phyloP scores from a whole-genome alignment of 2,113 vertebrate species.

The Noctilio leporinus region DNA sequence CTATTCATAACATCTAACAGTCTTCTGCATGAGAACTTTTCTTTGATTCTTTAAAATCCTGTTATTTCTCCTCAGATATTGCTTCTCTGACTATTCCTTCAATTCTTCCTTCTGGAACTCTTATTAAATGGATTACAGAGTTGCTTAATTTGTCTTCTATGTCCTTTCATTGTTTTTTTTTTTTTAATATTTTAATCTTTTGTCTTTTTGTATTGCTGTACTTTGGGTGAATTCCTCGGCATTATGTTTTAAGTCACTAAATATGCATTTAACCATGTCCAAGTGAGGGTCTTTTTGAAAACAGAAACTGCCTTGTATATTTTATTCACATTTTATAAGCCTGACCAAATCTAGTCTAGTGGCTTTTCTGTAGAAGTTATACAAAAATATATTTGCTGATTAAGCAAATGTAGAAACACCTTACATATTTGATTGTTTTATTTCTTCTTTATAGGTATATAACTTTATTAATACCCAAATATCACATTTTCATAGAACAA shows the following conservation, averaged over 20 bases:
- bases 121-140: background rate
- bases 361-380: background rate
- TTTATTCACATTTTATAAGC: background rate
- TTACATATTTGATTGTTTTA: background rate
- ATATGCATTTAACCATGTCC: background rate
- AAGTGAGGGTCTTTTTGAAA: background rate
- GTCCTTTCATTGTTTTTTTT: background rate
- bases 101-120: background rate
- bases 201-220: background rate
- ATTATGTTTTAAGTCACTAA: background rate
- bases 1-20: background rate
- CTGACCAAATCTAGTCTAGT: background rate
- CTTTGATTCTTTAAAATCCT: background rate
- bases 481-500: background rate
- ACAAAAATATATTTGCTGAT: background rate
- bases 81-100: background rate
- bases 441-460: background rate
- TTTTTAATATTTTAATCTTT: background rate
- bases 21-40: background rate
- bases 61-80: constrained; percentile 4
- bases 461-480: background rate
- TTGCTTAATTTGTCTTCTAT: background rate
- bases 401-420: background rate
- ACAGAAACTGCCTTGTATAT: background rate
- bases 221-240: background rate